These are phyloP conservation scores for Thryonomys swinderianus DNA, from an alignment of 2,113 vertebrate species.

Conservation along the genomic window DNA sequence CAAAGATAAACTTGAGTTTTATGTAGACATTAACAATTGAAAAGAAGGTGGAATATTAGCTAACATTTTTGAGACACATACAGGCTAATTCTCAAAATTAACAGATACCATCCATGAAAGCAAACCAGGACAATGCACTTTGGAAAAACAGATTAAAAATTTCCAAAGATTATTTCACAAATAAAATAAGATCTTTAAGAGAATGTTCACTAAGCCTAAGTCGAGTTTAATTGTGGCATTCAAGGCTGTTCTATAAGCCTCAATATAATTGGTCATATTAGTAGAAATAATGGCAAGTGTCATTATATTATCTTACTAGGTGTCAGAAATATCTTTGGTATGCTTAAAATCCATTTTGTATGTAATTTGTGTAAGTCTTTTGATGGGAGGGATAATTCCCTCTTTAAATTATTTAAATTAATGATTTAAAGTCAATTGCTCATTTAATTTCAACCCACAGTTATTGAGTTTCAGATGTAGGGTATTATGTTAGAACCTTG, in stretches of 20 bases:
- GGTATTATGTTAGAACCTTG: not conserved
- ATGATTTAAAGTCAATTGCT: constrained; percentile 42
- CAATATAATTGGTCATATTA: not conserved
- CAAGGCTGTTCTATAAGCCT: not conserved
- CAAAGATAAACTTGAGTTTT: not conserved
- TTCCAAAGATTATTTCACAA: not conserved
- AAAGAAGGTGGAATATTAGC: not conserved
- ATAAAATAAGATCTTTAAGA: not conserved
- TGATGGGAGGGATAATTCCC: not conserved
- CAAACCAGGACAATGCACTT: not conserved
- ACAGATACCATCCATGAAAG: not conserved
- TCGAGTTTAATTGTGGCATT: not conserved
- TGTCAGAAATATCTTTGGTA: not conserved
- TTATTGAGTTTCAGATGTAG: not conserved
- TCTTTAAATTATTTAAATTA: constrained; percentile 62
- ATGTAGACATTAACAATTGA: not conserved
- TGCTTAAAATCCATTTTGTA: constrained; percentile 5
- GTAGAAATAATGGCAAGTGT: not conserved
- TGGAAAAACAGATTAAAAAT: constrained; percentile 4
- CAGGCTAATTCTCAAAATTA: not conserved
- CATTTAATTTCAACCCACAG: constrained; percentile 1
- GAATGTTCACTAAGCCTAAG: not conserved
- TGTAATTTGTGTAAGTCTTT: not conserved
- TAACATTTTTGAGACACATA: constrained; percentile 2
- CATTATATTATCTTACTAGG: not conserved